These are phyloP conservation scores for Acromyrmex heyeri DNA, from an alignment of 1,140 invertebrate genomes.

Conservation along the genomic window DNA sequence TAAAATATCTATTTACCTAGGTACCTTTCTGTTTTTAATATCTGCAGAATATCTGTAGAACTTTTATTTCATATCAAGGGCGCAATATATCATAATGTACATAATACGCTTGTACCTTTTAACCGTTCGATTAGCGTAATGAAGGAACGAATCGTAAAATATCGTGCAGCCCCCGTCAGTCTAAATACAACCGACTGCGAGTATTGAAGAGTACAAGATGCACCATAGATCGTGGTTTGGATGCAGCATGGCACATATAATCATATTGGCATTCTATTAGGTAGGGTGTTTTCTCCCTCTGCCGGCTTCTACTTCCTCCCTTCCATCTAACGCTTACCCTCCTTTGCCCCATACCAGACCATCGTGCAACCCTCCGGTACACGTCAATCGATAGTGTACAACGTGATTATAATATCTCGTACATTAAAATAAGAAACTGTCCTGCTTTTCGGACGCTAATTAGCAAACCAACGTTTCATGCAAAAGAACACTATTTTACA, in stretches of 20 bases:
- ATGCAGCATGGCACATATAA: slow-evolving; percentile 82
- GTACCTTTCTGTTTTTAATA: background rate
- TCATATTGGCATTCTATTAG: slow-evolving; percentile 85
- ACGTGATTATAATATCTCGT: slow-evolving; percentile 80
- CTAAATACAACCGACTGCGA: slow-evolving; percentile 42
- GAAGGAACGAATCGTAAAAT: background rate
- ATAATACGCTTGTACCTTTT: background rate
- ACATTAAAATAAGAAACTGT: slow-evolving; percentile 68
- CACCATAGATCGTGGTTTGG: slow-evolving; percentile 78
- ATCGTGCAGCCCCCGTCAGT: background rate
- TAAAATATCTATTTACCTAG: background rate
- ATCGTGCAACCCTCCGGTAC: slow-evolving; percentile 73
- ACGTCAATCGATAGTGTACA: slow-evolving; percentile 82
- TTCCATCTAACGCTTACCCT: slow-evolving; percentile 71
- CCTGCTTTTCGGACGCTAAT: slow-evolving; percentile 12
- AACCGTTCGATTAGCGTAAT: background rate
- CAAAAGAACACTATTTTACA: background rate
- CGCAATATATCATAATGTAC: background rate
- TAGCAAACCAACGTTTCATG: background rate
- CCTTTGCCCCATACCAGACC: slow-evolving; percentile 58
- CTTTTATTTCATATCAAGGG: background rate
- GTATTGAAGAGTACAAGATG: slow-evolving; percentile 68
- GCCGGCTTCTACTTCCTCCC: slow-evolving; percentile 75
- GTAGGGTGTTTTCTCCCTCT: slow-evolving; percentile 77
- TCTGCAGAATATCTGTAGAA: background rate